phyloP scores from a whole-genome alignment of 2,888 invertebrate species.

The Junonia oenone region DNA sequence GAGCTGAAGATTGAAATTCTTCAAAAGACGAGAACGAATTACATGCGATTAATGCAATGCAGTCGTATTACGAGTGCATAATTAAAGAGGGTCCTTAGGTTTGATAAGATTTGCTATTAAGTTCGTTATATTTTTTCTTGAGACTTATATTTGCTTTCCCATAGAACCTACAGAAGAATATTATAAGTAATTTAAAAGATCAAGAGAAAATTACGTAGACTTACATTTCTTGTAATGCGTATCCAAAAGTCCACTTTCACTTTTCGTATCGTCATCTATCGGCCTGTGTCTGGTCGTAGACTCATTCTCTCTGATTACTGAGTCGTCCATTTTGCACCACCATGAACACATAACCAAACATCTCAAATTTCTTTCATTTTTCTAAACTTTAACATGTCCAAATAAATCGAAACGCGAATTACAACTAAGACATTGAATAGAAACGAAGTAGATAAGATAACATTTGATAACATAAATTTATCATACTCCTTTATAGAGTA shows the following conservation, averaged over 20 bases:
- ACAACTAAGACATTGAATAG: constrained; percentile 66
- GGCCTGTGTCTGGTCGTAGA: constrained; percentile 53
- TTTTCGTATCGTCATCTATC: constrained; percentile 65
- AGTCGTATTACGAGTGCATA: no score
- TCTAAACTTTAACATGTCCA: constrained; percentile 41
- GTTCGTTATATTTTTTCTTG: no score
- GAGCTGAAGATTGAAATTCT: no score
- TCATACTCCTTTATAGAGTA: constrained; percentile 35
- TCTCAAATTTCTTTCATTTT: constrained; percentile 34
- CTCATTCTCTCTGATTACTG: constrained; percentile 40
- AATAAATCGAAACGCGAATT: constrained; percentile 50
- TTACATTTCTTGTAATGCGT: constrained; percentile 47
- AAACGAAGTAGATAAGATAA: constrained; percentile 65
- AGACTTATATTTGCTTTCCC: no score
- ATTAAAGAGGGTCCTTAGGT: no score
- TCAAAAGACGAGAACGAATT: no score
- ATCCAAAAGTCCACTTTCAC: constrained; percentile 61
- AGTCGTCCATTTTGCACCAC: constrained; percentile 51
- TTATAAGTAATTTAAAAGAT: neutral
- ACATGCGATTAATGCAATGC: no score
- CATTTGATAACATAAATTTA: constrained; percentile 57
- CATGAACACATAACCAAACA: constrained; percentile 34
- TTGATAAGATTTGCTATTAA: no score
- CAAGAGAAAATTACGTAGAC: constrained; percentile 34
- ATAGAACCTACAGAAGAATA: no score